Base-by-base conservation (phyloP, 2,797 vertebrate species). In the Euphonia xanthogaster region DNA sequence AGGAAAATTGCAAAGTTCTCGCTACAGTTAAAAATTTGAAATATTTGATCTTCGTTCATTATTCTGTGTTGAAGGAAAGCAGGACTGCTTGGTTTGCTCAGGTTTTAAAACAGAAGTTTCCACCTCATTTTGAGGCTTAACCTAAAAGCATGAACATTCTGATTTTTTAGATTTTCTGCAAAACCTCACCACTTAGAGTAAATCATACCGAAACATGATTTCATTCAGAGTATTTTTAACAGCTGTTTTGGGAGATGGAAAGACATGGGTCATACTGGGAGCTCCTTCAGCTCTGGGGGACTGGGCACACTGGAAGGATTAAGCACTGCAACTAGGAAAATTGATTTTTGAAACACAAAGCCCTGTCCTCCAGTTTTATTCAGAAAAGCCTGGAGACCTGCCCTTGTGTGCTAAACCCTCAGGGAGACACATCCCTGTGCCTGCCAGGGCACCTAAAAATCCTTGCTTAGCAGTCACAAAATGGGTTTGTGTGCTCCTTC, bases 331-430 rank as follows among this genome's bases (percentile, higher is more conserved):
- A 10, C 28, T 35, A 33, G n/a, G 30, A 51, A 20, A 44, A 10
- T 53, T 44, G 58, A 19, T 23, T 72, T 77, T n/a, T 13, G 7
- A 77, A 92, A 68, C 4, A 17, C 5, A 50, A 77, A 91, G 33
- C 30, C 15, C 23, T n/a, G 6, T 27, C 19, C 53, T 30, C 22
- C 10, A 54, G 8, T 7, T 75, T 72, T 16, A 37, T 17, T 88
- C 0, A 2, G 31, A 50, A 60, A 44, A 48, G 7, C 10, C 22
- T 82, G 0, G 0, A 62, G 57, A 77, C 24, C 21, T 61, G 44
- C 47, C 0, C 1, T 23, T 30, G 21, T 50, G 20, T 7, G 48
- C 40, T 16, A 30, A 48, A 25, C 30, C 25, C 60, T 68, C 51
- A 51, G 22, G 42, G 28, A 57, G 13, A 74, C 1, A 3, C 31